These are phyloP conservation scores for Aromia moschata DNA, from an alignment of 2,888 invertebrate species.

Conservation along the genomic window DNA sequence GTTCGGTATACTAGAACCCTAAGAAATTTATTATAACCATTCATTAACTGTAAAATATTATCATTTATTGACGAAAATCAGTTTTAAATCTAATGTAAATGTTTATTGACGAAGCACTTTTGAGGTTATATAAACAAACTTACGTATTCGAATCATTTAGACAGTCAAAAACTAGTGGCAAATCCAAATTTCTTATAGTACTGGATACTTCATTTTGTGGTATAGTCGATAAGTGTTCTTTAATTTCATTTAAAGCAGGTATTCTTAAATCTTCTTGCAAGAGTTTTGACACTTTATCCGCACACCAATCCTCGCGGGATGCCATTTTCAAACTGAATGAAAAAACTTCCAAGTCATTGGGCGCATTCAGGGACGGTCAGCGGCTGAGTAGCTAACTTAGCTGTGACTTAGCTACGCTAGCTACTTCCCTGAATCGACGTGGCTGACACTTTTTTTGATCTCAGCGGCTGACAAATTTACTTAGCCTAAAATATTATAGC, in stretches of 20 bases:
- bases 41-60: too few relatives aligned
- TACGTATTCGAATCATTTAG: conserved; percentile 67
- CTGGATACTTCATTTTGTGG: conserved; percentile 60
- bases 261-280: conserved; percentile 62
- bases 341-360: neutral
- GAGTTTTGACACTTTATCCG: conserved; percentile 62
- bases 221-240: conserved; percentile 59
- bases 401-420: too few relatives aligned
- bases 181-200: conserved; percentile 63
- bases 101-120: conserved; percentile 44
- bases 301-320: conserved; percentile 63
- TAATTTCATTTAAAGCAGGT: conserved; percentile 63
- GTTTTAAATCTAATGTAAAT: conserved; percentile 7
- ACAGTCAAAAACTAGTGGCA: conserved; percentile 72
- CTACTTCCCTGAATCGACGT: too few relatives aligned
- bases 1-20: neutral
- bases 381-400: too few relatives aligned
- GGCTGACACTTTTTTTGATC: too few relatives aligned
- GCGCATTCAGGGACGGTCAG: too few relatives aligned
- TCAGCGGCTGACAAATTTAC: too few relatives aligned
- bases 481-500: too few relatives aligned
- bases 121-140: conserved; percentile 48
- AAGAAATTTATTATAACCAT: neutral
- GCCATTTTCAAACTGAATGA: conserved; percentile 52
- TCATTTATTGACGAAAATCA: too few relatives aligned